These are phyloP conservation scores for Micrasema minimum DNA, from an alignment of 1,140 invertebrate genomes.

Conservation along the genomic window DNA sequence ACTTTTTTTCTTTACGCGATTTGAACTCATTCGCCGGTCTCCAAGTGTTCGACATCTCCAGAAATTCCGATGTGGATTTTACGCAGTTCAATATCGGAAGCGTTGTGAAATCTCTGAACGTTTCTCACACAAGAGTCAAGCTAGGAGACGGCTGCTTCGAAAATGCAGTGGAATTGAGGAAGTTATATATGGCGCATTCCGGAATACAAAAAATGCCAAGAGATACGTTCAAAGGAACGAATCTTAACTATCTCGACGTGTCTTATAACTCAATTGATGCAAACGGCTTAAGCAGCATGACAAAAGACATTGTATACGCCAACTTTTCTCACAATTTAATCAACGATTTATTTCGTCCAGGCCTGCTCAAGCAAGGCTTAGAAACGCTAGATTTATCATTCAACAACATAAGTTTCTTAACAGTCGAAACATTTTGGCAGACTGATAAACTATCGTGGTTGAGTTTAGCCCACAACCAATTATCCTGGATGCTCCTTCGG, in stretches of 20 bases:
- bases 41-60: background rate
- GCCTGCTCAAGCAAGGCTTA: background rate
- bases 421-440: background rate
- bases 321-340: background rate
- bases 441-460: background rate
- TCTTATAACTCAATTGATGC: background rate
- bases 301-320: background rate
- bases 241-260: background rate
- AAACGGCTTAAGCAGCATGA: background rate
- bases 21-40: background rate
- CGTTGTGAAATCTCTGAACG: background rate
- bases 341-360: background rate
- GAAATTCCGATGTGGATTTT: background rate
- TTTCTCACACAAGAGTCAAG: background rate
- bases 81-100: slow-evolving; percentile 1
- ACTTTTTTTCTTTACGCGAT: background rate
- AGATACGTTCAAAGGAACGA: background rate
- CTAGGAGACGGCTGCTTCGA: background rate
- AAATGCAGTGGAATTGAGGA: background rate
- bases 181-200: background rate
- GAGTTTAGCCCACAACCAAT: background rate
- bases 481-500: background rate
- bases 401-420: background rate
- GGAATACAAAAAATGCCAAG: background rate
- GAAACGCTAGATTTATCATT: background rate